Base-by-base conservation (phyloP, 2,113 vertebrate genomes). In the Noturus placidus region DNA sequence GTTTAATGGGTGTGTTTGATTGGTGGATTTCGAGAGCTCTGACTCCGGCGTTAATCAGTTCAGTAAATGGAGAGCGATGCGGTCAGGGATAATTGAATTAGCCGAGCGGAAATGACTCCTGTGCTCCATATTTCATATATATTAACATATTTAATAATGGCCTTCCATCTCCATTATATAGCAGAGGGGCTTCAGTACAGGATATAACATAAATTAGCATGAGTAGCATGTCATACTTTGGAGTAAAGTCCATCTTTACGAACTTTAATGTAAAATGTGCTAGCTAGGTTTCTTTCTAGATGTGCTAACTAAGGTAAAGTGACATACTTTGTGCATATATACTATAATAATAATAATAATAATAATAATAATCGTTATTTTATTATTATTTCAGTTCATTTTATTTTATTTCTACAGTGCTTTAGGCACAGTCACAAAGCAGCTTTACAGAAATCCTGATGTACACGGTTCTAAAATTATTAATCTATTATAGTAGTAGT, bases 21-120 rank as follows among this genome's bases (percentile, higher is more conserved):
- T 61, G 57, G 35, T 89, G 87, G 89, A 92, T 90, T 92, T 93
- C 86, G 91, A 88, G 83, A 89, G 89, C 84, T 89, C 91, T 87
- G 91, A 92, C 89, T 92, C 91, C 87, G 90, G 93, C 93, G 92
- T 91, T 93, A 94, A 94, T 93, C 82, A 89, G 93, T 89, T 89
- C 91, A 93, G 94, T 94, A 94, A 94, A 94, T 93, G 92, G 92
- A 92, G 89, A 93, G 91, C 90, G 93, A 92, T 93, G 90, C 88
- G 87, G 86, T 89, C 87, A 88, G 82, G 86, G 91, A 92, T 94
- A 94, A 95, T 94, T 93, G 84, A 94, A 94, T 95, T 91, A 94
- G 84, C 20, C n/a, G 56, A 83, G 79, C 84, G 76, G 80, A 90
- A 90, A 87, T 25, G 46, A 80, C 42, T 69, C 52, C 65, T 87